Conservation (phyloP, 2,888 invertebrate species). For the Pyrrhia umbra region DNA sequence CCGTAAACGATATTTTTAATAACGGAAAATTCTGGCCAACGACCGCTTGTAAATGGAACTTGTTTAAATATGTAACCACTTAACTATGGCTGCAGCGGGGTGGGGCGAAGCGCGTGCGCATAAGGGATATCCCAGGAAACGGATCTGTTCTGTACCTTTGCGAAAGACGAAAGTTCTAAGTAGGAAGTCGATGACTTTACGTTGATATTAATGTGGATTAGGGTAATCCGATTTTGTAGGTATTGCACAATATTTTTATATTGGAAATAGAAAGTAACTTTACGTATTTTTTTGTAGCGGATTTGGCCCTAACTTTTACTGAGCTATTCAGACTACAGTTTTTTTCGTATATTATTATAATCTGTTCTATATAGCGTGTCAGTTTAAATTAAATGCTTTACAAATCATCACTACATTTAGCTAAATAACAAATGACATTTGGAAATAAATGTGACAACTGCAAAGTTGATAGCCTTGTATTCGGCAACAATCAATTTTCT, state of each 20-base stretch:
- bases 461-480: conserved; percentile 33
- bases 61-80: conserved; percentile 85
- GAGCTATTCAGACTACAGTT: not conserved
- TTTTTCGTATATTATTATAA: not conserved
- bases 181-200: conserved; percentile 75
- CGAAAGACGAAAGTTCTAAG: conserved; percentile 86
- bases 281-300: not conserved
- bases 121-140: conserved; percentile 84
- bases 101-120: conserved; percentile 75
- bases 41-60: conserved; percentile 80
- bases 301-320: not conserved
- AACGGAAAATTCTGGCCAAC: conserved; percentile 77
- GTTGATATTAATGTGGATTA: conserved; percentile 68
- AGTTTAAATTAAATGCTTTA: too few relatives aligned
- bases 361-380: too few relatives aligned
- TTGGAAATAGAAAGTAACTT: not conserved
- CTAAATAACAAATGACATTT: conserved; percentile 13
- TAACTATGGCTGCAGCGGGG: conserved; percentile 72
- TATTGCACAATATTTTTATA: not conserved
- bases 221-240: conserved; percentile 1
- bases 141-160: conserved; percentile 73
- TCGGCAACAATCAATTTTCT: not conserved
- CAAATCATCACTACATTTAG: not conserved
- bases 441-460: not conserved
- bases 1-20: conserved; percentile 33